Evolutionary conservation across 2,113 vertebrate species (phyloP), one percentile per base, ranked within the genome.

Genomic region (Oreochromis spilurus): DNA sequence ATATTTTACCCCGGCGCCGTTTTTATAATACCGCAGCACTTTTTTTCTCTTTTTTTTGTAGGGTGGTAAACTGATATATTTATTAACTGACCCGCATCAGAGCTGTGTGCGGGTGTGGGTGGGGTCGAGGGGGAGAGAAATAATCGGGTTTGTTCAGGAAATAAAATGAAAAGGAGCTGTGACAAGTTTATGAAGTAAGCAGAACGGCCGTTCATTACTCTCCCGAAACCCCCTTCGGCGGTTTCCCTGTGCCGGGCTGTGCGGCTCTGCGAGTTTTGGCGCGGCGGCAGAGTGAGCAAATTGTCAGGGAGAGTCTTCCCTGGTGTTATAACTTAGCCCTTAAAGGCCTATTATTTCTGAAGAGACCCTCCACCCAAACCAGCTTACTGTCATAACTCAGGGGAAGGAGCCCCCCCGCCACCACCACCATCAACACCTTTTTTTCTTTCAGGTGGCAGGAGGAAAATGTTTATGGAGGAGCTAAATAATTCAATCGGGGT

Each of bases 131-230:
- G 57, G 7, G 21, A 92, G 95, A 95, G 95, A 95, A 96, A 97
- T 97, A 97, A 98, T 97, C 96, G 89, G 96, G 97, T 98, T 97
- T 97, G 97, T 92, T 97, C 95, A 89, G 91, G 70, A 97, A 98
- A 97, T 97, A 96, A 97, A 98, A 98, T 97, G 96, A 97, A 97
- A 95, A 97, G 96, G 83, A 89, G 84, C 92, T 96, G 86, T 97
- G 97, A 98, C 97, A 98, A 97, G 96, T 98, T 98, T 97, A 98
- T 97, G 96, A 98, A 98, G 97, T 97, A 97, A 97, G 96, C 97
- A 97, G 96, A 97, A 97, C 96, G 95, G 95, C 95, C 96, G 95
- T 97, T 97, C 97, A 97, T 98, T 98, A 97, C 95, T 97, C 96
- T 75, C 81, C 52, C 11, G 19, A 50, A 84, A 79, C 19, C 77